Evolutionary conservation across 2,113 vertebrate species (phyloP).

Genomic region (Micromys minutus): DNA sequence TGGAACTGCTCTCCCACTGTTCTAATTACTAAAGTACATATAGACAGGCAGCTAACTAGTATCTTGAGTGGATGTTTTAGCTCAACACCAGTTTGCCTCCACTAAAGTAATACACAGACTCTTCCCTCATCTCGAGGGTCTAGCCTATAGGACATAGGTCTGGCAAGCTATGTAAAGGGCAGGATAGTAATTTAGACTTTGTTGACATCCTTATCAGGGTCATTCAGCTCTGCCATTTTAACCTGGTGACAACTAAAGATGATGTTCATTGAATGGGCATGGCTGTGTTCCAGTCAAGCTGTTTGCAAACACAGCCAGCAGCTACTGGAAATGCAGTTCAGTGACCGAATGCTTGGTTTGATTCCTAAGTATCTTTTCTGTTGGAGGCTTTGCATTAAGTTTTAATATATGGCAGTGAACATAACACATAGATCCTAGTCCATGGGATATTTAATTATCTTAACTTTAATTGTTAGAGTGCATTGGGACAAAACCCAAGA

Average conservation of each 20-base stretch:
- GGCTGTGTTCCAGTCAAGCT: background rate
- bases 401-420: background rate
- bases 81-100: background rate
- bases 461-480: background rate
- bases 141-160: background rate
- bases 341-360: background rate
- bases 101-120: constrained; percentile 9
- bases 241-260: background rate
- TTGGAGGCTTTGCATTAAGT: background rate
- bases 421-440: background rate
- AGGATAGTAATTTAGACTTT: constrained; percentile 13
- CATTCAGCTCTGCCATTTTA: background rate
- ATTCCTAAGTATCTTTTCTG: background rate
- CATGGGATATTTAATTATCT: constrained; percentile 38
- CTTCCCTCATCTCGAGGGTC: background rate
- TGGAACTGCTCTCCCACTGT: background rate
- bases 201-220: background rate
- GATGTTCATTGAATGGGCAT: background rate
- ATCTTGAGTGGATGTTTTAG: constrained; percentile 40
- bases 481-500: background rate
- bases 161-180: background rate
- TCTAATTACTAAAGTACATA: background rate
- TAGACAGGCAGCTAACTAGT: background rate
- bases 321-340: background rate
- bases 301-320: background rate